phyloP scores from a whole-genome alignment of 2,113 vertebrate species.

The Phycodurus eques region DNA sequence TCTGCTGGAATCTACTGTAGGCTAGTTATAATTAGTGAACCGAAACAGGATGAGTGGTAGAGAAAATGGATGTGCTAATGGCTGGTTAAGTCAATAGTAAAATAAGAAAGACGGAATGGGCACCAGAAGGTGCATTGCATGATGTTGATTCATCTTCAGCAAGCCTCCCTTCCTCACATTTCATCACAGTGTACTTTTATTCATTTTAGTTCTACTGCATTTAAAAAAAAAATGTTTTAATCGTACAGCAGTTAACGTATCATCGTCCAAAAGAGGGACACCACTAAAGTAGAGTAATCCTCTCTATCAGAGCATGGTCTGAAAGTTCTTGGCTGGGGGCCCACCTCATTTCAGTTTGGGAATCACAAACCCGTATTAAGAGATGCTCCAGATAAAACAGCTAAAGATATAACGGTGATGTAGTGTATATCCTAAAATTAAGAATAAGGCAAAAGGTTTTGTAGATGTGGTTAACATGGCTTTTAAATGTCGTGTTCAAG shows the following conservation, averaged over 20 bases:
- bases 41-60: too few species aligned
- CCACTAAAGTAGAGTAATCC: slow-evolving; percentile 55
- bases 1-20: too few species aligned
- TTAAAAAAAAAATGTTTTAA: not conserved
- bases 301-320: slow-evolving; percentile 35
- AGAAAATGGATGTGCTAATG: too few species aligned
- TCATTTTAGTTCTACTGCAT: not conserved
- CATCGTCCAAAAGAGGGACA: slow-evolving; percentile 26
- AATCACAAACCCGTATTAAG: slow-evolving; percentile 29
- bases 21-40: too few species aligned
- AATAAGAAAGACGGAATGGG: too few species aligned
- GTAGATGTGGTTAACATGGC: not conserved
- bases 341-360: slow-evolving; percentile 54
- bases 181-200: not conserved
- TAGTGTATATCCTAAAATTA: not conserved
- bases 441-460: slow-evolving; percentile 1
- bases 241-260: slow-evolving; percentile 12
- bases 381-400: slow-evolving; percentile 39
- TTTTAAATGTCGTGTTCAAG: slow-evolving; percentile 6
- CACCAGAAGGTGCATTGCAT: too few species aligned
- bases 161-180: not conserved
- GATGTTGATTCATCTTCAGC: not conserved
- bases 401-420: slow-evolving; percentile 8
- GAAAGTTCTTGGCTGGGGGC: slow-evolving; percentile 46
- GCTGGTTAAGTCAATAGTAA: too few species aligned